Percentiles rank a stretch among this genome's conserved stretches.
These are phyloP conservation scores for Leiothrix lutea DNA, from an alignment of 2,113 vertebrate genomes.

Conservation along the genomic window DNA sequence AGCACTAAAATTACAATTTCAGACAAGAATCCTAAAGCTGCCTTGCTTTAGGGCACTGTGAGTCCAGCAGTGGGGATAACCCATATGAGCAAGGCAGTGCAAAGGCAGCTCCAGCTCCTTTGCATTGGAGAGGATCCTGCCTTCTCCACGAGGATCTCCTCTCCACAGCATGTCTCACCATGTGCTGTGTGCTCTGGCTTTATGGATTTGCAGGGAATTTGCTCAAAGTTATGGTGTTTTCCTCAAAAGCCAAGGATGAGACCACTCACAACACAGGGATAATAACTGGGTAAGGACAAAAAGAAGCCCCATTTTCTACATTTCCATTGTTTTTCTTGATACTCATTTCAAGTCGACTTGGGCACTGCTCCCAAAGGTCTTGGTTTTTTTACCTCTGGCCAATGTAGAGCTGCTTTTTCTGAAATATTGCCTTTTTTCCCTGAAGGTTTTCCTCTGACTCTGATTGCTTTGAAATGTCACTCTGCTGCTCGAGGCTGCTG, in stretches of 20 bases:
- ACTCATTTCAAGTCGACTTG: background rate
- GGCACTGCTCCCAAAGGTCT: background rate
- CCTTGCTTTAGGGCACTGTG: background rate
- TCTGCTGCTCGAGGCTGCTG: background rate
- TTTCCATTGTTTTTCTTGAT: background rate
- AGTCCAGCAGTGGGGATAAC: background rate
- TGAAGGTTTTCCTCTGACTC: background rate
- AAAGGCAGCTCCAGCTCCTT: background rate
- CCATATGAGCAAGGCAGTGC: background rate
- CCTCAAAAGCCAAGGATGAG: background rate
- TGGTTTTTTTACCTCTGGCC: background rate
- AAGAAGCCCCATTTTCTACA: background rate
- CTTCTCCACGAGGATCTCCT: background rate
- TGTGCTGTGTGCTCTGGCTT: background rate
- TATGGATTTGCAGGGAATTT: background rate
- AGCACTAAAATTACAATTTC: background rate
- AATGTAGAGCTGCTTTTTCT: background rate
- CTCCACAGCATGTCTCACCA: rapidly evolving
- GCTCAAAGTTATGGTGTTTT: background rate
- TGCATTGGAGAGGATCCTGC: background rate
- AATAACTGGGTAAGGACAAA: background rate
- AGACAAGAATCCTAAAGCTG: background rate
- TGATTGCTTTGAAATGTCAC: slow-evolving; percentile 33
- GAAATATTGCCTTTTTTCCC: background rate
- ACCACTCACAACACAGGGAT: background rate